Percentiles rank a stretch among this genome's conserved stretches.
Conservation (phyloP, 2,113 vertebrate species). For the Ophthalmolycus amberensis region DNA sequence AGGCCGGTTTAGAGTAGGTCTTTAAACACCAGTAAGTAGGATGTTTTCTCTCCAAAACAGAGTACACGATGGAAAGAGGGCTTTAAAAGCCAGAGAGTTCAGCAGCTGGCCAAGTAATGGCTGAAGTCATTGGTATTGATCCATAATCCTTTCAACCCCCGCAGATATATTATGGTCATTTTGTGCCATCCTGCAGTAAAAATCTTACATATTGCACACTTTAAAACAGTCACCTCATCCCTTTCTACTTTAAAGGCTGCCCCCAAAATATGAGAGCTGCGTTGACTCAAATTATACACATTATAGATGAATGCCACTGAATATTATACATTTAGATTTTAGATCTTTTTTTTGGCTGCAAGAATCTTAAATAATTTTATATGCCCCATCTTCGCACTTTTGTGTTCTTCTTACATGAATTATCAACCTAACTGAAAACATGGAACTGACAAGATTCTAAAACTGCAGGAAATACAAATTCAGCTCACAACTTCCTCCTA, state of each 20-base stretch:
- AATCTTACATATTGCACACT: constrained; percentile 1
- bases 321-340: not conserved
- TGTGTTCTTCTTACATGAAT: not conserved
- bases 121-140: constrained; percentile 64
- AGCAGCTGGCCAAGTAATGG: constrained; percentile 24
- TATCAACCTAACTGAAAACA: not conserved
- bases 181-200: constrained; percentile 20
- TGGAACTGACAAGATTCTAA: not conserved
- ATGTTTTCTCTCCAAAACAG: constrained; percentile 27
- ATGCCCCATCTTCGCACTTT: not conserved
- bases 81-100: constrained; percentile 38
- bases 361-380: not conserved
- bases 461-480: not conserved
- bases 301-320: not conserved
- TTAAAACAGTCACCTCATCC: constrained; percentile 25
- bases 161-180: constrained; percentile 34
- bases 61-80: constrained; percentile 18
- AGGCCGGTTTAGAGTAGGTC: not conserved
- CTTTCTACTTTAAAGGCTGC: not conserved
- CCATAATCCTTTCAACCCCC: constrained; percentile 20
- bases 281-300: not conserved
- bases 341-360: not conserved
- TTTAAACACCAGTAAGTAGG: not conserved
- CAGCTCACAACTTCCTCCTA: not conserved
- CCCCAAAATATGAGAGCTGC: constrained; percentile 9